These are phyloP conservation scores for Melanotaenia duboulayi DNA, from an alignment of 2,113 vertebrate species.

Conservation along the genomic window DNA sequence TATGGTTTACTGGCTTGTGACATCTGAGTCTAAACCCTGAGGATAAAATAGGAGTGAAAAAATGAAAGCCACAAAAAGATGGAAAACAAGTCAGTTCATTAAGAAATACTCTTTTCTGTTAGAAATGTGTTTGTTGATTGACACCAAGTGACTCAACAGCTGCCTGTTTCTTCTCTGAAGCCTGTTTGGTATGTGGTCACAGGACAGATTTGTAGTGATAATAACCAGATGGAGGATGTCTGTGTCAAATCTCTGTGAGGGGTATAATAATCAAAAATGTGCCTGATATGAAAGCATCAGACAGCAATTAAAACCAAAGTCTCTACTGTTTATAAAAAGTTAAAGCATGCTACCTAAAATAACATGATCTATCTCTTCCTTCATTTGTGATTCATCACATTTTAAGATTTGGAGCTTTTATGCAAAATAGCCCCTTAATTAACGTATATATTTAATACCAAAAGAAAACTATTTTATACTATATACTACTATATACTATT, in stretches of 20 bases:
- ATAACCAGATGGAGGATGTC: slow-evolving; percentile 69
- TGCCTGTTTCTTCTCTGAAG: slow-evolving; percentile 71
- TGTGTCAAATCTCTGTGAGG: slow-evolving; percentile 67
- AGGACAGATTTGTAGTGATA: slow-evolving; percentile 79
- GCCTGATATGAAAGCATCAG: slow-evolving; percentile 67
- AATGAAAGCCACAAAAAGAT: neutral
- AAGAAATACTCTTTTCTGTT: slow-evolving; percentile 25
- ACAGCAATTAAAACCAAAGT: neutral
- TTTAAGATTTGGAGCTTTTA: neutral
- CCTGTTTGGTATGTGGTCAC: slow-evolving; percentile 72
- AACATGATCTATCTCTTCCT: neutral
- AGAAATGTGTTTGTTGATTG: slow-evolving; percentile 37
- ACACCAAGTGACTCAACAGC: slow-evolving; percentile 56
- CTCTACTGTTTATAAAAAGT: neutral
- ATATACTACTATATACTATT: too few relatives aligned
- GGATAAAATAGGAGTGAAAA: neutral
- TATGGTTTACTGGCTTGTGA: slow-evolving; percentile 33
- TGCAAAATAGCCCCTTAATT: neutral
- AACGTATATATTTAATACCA: too few relatives aligned
- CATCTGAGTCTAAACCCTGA: slow-evolving; percentile 34
- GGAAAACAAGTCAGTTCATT: neutral
- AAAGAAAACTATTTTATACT: too few relatives aligned
- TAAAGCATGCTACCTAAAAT: neutral
- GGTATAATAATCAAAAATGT: slow-evolving; percentile 77
- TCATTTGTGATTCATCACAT: neutral